These are phyloP conservation scores for Asobara japonica DNA, from an alignment of 1,140 invertebrate genomes.

Conservation along the genomic window DNA sequence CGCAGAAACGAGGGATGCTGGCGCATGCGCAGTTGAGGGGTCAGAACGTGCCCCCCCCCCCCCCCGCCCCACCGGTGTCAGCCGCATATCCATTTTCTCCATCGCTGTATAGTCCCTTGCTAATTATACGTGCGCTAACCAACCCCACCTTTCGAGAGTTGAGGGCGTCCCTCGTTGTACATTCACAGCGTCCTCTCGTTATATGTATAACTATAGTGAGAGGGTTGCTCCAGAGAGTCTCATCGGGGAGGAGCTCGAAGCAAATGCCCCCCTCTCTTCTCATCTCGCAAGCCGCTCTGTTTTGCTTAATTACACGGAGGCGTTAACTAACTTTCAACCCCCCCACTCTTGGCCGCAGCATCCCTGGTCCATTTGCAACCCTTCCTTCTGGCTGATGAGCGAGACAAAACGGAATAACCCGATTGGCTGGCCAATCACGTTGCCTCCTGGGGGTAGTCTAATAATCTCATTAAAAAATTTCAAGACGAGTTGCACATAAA, in stretches of 20 bases:
- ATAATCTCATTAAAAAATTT: not conserved
- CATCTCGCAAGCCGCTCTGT: conserved; percentile 19
- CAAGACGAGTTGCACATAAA: not conserved
- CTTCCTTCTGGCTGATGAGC: conserved; percentile 17
- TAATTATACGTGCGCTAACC: conserved; percentile 45
- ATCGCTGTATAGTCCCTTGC: conserved; percentile 17
- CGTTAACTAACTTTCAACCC: conserved; percentile 39
- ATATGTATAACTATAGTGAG: not conserved
- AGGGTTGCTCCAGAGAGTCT: not conserved
- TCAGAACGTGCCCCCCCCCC: conserved; percentile 30
- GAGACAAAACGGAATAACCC: conserved; percentile 11
- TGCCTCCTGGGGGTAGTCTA: not conserved
- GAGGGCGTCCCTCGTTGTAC: conserved; percentile 1
- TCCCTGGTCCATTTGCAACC: conserved; percentile 14
- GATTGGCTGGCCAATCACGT: conserved; percentile 36
- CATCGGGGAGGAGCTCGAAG: conserved; percentile 34
- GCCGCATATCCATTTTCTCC: conserved; percentile 21
- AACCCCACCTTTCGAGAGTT: conserved; percentile 12
- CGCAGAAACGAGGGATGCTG: conserved; percentile 22
- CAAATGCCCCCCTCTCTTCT: not conserved
- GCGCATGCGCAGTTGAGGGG: conserved; percentile 35
- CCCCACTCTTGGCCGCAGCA: not conserved
- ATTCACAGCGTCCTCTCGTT: conserved; percentile 16
- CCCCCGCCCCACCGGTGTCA: conserved; percentile 1
- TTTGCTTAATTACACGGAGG: conserved; percentile 42